A percentile compares a stretch with the other conserved stretches of the same genome.
Conservation (phyloP, 2,797 vertebrate species). For the Esox lucius region DNA sequence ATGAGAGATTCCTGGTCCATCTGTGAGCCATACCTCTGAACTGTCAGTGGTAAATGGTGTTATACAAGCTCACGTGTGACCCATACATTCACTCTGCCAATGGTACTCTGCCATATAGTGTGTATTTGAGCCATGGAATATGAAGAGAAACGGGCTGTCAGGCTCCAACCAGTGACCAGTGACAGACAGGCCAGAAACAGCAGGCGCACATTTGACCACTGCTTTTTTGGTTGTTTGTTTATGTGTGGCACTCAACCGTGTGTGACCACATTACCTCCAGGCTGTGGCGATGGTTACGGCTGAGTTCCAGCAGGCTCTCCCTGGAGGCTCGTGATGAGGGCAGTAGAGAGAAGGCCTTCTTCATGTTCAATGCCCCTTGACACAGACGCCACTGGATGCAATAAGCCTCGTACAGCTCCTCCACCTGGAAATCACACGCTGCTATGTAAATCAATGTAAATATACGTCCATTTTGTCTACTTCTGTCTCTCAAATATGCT, state of each 20-base stretch:
- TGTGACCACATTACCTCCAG: slow-evolving; percentile 77
- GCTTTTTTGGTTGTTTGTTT: slow-evolving; percentile 37
- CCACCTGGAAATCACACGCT: slow-evolving; percentile 76
- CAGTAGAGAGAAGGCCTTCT: slow-evolving; percentile 84
- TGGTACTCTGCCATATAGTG: not conserved
- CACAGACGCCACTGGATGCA: slow-evolving; percentile 91
- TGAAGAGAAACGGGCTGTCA: not conserved
- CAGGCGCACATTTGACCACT: not conserved
- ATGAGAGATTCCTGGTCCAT: not conserved
- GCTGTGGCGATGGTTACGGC: slow-evolving; percentile 86
- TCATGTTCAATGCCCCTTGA: slow-evolving; percentile 93
- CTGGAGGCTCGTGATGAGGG: slow-evolving; percentile 86
- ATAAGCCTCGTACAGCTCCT: slow-evolving; percentile 92
- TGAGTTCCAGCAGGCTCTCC: slow-evolving; percentile 91
- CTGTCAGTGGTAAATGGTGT: not conserved
- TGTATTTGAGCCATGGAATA: not conserved
- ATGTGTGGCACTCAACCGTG: slow-evolving; percentile 6
- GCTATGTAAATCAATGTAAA: not conserved
- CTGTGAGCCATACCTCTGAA: not conserved
- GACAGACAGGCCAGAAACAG: not conserved
- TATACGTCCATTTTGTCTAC: not conserved
- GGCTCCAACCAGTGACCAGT: not conserved
- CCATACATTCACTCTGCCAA: slow-evolving; percentile 24
- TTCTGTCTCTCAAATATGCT: not conserved
- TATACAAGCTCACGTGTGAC: not conserved